phyloP scores from a whole-genome alignment of 2,797 vertebrate species.

The Syncerus caffer region DNA sequence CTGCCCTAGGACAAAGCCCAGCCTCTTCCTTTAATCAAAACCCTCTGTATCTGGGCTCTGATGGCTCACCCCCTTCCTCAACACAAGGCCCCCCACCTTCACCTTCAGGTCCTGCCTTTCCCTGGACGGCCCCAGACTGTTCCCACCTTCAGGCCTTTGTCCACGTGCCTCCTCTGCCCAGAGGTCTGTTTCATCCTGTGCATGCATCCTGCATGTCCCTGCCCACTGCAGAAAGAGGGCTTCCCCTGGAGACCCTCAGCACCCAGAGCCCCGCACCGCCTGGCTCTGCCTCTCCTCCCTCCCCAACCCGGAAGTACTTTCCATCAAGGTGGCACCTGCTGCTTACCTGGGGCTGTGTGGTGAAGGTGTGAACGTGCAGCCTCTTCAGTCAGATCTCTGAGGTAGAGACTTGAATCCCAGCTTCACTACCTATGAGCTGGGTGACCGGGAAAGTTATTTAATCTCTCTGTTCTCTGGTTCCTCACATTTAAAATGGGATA shows the following conservation, averaged over 20 bases:
- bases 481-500: background rate
- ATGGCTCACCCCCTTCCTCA: background rate
- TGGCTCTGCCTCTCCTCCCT: background rate
- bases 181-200: background rate
- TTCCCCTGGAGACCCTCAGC: background rate
- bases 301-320: too few species aligned
- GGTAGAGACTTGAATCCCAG: background rate
- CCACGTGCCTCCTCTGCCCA: background rate
- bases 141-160: background rate
- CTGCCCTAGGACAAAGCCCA: background rate
- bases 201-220: background rate
- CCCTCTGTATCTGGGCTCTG: background rate
- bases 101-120: background rate
- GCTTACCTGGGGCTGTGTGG: background rate
- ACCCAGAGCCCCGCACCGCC: background rate
- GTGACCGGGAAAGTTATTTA: background rate
- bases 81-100: background rate
- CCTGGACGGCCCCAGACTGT: background rate
- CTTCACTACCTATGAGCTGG: background rate
- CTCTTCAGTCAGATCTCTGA: background rate
- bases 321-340: background rate
- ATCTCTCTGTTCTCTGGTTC: background rate
- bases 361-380: background rate
- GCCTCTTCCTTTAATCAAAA: background rate
- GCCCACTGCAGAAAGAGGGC: background rate